Evolutionary conservation across 2,888 invertebrate genomes (phyloP).

Genomic region (Netelia melanura): DNA sequence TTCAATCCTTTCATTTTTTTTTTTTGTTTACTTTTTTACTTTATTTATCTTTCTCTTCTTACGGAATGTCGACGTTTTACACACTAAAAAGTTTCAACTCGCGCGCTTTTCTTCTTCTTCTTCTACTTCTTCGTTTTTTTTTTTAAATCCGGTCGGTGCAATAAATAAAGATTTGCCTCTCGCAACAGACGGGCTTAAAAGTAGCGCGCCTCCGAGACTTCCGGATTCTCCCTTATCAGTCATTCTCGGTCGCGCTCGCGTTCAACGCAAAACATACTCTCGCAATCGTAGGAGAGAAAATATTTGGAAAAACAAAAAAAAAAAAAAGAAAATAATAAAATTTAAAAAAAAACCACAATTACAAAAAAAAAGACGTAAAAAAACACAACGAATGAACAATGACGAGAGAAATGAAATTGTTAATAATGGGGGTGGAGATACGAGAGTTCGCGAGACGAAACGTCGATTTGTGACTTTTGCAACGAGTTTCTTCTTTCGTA

Average conservation of each 20-base stretch:
- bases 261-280: constrained; percentile 40
- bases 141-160: constrained; percentile 50
- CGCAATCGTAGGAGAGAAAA: constrained; percentile 29
- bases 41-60: constrained; percentile 10
- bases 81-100: constrained; percentile 63
- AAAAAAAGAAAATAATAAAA: not conserved
- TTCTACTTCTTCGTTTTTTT: too few species aligned
- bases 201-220: not conserved
- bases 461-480: constrained; percentile 3
- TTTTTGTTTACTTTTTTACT: constrained; percentile 40
- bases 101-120: constrained; percentile 10
- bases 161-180: constrained; percentile 46
- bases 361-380: not conserved
- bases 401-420: constrained; percentile 29
- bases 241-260: constrained; percentile 22
- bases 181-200: constrained; percentile 38
- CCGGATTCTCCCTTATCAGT: not conserved
- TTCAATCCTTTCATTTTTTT: constrained; percentile 36
- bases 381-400: constrained; percentile 10
- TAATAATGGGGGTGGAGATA: constrained; percentile 8
- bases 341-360: too few species aligned
- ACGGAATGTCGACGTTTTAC: constrained; percentile 77
- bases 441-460: constrained; percentile 40
- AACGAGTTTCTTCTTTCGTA: constrained; percentile 68
- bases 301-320: constrained; percentile 34